Percentiles rank a stretch among this genome's conserved stretches.
These are phyloP conservation scores for Phoxinus dragarum DNA, from an alignment of 2,797 vertebrate species.

Conservation along the genomic window DNA sequence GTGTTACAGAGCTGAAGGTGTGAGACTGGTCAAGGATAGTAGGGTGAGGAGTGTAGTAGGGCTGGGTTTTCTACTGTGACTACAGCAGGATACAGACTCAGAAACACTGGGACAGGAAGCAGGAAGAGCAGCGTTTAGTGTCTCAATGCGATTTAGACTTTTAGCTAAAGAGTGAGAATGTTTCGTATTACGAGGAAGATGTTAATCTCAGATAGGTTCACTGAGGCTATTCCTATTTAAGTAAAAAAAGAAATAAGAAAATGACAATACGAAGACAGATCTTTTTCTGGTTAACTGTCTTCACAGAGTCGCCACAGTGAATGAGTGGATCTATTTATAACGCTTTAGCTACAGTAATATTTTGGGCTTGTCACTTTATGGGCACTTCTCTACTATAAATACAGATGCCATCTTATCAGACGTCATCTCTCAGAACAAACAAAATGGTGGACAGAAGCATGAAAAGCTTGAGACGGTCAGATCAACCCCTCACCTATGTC, in stretches of 20 bases:
- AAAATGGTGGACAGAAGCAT: slow-evolving; percentile 43
- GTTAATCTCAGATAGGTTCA: slow-evolving; percentile 4
- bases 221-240: not conserved
- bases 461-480: slow-evolving; percentile 21
- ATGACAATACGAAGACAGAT: not conserved
- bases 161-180: slow-evolving; percentile 9
- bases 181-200: not conserved
- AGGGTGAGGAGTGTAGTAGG: slow-evolving; percentile 36
- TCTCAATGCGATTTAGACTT: slow-evolving; percentile 18
- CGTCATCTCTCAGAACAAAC: slow-evolving; percentile 33
- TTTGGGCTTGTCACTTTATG: slow-evolving; percentile 32
- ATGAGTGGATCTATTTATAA: slow-evolving; percentile 22
- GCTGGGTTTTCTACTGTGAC: slow-evolving; percentile 39
- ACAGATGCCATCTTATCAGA: slow-evolving; percentile 38
- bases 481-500: slow-evolving; percentile 26
- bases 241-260: not conserved
- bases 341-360: not conserved
- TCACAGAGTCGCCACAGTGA: not conserved
- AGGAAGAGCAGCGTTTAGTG: slow-evolving; percentile 35
- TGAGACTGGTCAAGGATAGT: slow-evolving; percentile 50
- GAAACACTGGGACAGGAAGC: slow-evolving; percentile 37
- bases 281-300: not conserved
- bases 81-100: slow-evolving; percentile 21
- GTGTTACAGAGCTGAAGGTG: slow-evolving; percentile 55
- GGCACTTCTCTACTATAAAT: slow-evolving; percentile 41